Evolutionary conservation across 2,888 invertebrate genomes (phyloP), one percentile per base, ranked within the genome.

Genomic region (Ernsta delagoae): DNA sequence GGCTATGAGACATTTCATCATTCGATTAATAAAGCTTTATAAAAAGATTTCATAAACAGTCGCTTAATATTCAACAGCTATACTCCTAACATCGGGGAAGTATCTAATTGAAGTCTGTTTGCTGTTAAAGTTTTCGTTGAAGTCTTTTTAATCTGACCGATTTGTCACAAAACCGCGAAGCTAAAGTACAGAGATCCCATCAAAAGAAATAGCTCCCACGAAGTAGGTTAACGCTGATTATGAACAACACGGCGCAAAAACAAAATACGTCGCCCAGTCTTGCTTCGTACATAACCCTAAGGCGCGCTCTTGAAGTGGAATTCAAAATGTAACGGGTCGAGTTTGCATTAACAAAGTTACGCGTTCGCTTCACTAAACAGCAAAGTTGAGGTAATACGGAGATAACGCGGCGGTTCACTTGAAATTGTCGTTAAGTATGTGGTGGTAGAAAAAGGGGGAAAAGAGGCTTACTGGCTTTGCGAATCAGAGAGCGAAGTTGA

Each of bases 371-470:
- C 70, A 69, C 70, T 69, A 69, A 69, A 68, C 67, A 68, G 67
- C 77, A 72, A 82, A 82, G 81, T 82, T 77, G 72, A 74, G 73
- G 77, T 79, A 78, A 81, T 81, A 76, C 72, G 77, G 65, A 86
- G 83, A 84, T 87, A 85, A 85, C 83, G 81, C 77, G 72, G 73
- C 74, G 78, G 81, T 77, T 79, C 81, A 82, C 83, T 84, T 79
- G 80, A 84, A 87, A 88, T 90, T 87, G 84, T 83, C 84, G 84
- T 83, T 91, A 91, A 90, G 91, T 90, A 88, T 89, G 88, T 88
- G 89, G 87, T 83, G 84, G 86, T 80, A 81, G 81, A 85, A 87
- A 85, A 86, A 88, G 86, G 85, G 83, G 85, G 86, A 78, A 84
- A 85, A 87, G 86, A 83, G 84, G 90, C 90, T 92, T 90, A 90